Percentiles rank a stretch among this genome's conserved stretches.
Conservation (phyloP, 2,888 invertebrate species). For the Drosophila maculinotata region DNA sequence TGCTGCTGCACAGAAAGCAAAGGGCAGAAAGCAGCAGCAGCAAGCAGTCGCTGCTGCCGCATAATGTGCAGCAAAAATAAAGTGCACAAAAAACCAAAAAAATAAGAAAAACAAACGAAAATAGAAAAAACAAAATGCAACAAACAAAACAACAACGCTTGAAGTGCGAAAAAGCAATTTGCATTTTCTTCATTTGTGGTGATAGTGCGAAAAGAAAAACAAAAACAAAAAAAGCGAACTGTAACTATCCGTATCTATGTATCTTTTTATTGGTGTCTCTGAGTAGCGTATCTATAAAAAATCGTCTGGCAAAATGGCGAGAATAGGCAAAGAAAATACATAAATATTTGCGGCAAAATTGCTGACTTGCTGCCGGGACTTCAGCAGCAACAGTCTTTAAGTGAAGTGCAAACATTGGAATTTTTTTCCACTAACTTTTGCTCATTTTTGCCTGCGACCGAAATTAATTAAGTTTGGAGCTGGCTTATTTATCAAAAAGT, state of each 20-base stretch:
- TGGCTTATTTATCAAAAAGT: too few relatives aligned
- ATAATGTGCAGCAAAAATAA: slow-evolving; percentile 53
- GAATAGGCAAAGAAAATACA: neutral
- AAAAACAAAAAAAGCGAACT: too few relatives aligned
- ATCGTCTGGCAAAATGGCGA: neutral
- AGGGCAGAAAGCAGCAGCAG: slow-evolving; percentile 12
- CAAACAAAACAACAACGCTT: slow-evolving; percentile 3
- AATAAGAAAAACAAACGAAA: slow-evolving; percentile 20
- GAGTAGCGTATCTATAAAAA: slow-evolving; percentile 5
- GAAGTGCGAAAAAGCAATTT: slow-evolving; percentile 56
- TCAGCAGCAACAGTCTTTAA: too few relatives aligned
- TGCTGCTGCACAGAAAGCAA: slow-evolving; percentile 36
- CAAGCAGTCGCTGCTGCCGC: slow-evolving; percentile 38
- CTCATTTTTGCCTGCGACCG: too few relatives aligned
- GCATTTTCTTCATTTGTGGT: slow-evolving; percentile 57
- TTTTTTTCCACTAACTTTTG: too few relatives aligned
- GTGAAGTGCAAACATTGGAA: too few relatives aligned
- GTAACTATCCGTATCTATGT: slow-evolving; percentile 5
- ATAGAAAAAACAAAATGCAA: slow-evolving; percentile 1
- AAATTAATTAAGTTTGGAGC: too few relatives aligned
- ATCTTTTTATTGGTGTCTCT: neutral
- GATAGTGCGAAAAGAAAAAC: slow-evolving; percentile 37
- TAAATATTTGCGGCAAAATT: neutral
- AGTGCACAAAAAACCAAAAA: slow-evolving; percentile 31
- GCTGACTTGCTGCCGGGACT: too few relatives aligned